Evolutionary conservation across 92 coral and sea anemone species (phyloP), one percentile per base, ranked within the genome.

Genomic region (Hydrozoanthus gracilis): DNA sequence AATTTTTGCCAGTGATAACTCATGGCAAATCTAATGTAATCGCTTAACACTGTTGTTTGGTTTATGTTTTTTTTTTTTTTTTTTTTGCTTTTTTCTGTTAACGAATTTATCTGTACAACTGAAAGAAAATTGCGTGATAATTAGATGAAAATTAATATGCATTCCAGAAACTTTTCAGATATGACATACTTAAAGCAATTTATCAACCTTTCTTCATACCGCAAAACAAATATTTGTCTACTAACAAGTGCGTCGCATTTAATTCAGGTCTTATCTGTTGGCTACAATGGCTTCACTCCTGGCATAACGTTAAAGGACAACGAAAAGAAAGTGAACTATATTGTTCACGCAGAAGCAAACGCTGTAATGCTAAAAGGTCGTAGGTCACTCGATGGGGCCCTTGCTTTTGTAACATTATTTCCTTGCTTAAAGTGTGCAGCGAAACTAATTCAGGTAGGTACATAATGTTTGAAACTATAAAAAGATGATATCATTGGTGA

Each of bases 271-370:
- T 61, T 62, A 14, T 77, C 86, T 1, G 65, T 65, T 47, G 89
- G 86, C 2, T 86, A 86, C 65, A 86, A 86, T 78, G 89, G 86
- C 4, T 86, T 16, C 18, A 84, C 89, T 4, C 86, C 51, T 1
- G 58, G 77, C 3, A 86, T 66, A 14, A 73, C 45, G 11, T 17
- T 13, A 6, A n/a, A 52, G 6, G 45, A 20, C 6, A 9, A 3
- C 7, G 3, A 66, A 56, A 49, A 11, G 3, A 77, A 86, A 50
- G 2, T 16, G 6, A 7, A 76, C 4, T 58, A 77, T 3, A 73
- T 86, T 0, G 86, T 86, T 4, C 86, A 86, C 18, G 89, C 89
- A 6, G 89, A 86, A 17, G 64, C 77, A n/a, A 86, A 86, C 10
- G 86, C 89, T 0, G 55, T 86, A 13, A 68, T 77, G 4, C 44